phyloP scores from a whole-genome alignment of 92 coral and sea anemone genomes.

The Zoanthus sansibaricus region DNA sequence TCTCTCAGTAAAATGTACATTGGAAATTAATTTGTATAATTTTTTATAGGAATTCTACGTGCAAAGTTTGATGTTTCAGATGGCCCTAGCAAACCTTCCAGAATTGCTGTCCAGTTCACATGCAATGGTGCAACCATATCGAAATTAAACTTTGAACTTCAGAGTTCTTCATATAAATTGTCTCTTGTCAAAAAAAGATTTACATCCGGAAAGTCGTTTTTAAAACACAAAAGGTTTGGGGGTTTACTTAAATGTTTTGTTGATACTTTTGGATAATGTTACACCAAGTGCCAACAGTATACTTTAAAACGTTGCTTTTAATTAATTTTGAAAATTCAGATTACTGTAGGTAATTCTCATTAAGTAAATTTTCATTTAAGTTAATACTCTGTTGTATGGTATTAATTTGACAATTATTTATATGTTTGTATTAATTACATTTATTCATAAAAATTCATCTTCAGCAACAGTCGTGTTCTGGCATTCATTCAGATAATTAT shows the following conservation, averaged over 20 bases:
- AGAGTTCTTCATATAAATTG: conserved; percentile 90
- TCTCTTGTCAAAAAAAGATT: conserved; percentile 92
- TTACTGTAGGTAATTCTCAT: no score
- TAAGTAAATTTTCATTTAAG: no score
- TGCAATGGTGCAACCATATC: conserved; percentile 97
- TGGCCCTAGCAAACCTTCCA: conserved; percentile 92
- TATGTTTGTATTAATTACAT: no score
- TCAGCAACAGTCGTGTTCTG: no score
- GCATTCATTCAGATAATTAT: no score
- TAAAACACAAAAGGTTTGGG: not conserved
- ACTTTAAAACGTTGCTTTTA: no score
- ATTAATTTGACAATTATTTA: no score
- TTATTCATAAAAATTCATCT: no score
- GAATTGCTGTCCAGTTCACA: conserved; percentile 93
- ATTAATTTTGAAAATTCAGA: no score
- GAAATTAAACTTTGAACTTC: conserved; percentile 90
- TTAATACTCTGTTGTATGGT: no score
- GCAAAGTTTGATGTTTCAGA: conserved; percentile 88
- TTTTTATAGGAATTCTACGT: conserved; percentile 70
- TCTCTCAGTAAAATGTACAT: not conserved
- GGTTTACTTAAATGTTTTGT: not conserved
- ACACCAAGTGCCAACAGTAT: no score
- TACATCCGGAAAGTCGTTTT: conserved; percentile 71
- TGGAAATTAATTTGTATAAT: not conserved
- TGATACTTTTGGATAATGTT: no score